phyloP scores from a whole-genome alignment of 2,888 invertebrate genomes.

The Thumatha senex region DNA sequence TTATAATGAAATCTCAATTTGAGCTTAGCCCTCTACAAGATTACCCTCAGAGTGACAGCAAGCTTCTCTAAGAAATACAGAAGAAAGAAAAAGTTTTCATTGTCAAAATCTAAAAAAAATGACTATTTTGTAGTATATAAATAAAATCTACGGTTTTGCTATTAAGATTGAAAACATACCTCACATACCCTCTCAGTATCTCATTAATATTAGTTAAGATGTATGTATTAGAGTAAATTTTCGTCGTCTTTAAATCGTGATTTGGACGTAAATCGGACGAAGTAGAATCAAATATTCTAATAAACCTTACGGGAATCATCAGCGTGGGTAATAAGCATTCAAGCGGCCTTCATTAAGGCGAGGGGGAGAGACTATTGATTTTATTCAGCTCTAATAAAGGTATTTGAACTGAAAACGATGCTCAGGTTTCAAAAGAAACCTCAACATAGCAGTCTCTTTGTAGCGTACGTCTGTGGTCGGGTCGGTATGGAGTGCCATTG shows the following conservation, averaged over 20 bases:
- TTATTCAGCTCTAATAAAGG: constrained; percentile 68
- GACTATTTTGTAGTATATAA: too few relatives aligned
- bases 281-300: constrained; percentile 56
- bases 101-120: too few relatives aligned
- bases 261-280: constrained; percentile 53
- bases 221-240: background rate
- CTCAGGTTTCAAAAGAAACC: constrained; percentile 59
- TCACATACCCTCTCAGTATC: too few relatives aligned
- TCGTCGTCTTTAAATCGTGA: constrained; percentile 37
- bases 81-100: too few relatives aligned
- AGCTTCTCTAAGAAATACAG: too few relatives aligned
- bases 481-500: constrained; percentile 1
- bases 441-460: constrained; percentile 57
- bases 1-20: too few relatives aligned
- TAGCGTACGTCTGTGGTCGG: constrained; percentile 30
- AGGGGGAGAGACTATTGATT: constrained; percentile 65
- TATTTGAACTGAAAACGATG: constrained; percentile 59
- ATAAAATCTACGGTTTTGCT: too few relatives aligned
- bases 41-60: too few relatives aligned
- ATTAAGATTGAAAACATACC: too few relatives aligned
- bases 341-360: constrained; percentile 68
- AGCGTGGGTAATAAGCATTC: constrained; percentile 65
- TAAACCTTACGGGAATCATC: constrained; percentile 59
- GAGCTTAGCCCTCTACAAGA: too few relatives aligned
- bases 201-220: background rate